phyloP scores from a whole-genome alignment of 2,888 invertebrate species.

The Idaea biselata region DNA sequence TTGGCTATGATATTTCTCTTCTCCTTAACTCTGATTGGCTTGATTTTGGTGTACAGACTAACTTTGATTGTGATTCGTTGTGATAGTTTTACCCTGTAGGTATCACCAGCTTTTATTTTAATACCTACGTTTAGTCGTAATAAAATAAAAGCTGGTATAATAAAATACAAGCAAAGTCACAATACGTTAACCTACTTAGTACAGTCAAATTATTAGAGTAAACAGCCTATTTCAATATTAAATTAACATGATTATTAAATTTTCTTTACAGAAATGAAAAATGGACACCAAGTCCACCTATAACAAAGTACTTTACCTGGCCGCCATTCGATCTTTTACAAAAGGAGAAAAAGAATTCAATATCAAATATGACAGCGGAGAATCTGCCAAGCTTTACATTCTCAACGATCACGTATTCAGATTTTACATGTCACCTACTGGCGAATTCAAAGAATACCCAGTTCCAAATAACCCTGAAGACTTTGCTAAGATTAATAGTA shows the following conservation, averaged over 20 bases:
- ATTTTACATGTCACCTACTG: constrained; percentile 65
- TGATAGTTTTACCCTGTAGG: too few species aligned
- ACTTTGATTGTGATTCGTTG: too few species aligned
- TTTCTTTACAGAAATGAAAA: constrained; percentile 17
- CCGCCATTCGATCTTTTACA: constrained; percentile 43
- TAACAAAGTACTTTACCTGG: constrained; percentile 29
- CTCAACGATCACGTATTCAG: constrained; percentile 65
- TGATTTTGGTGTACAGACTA: too few species aligned
- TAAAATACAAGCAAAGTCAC: too few species aligned
- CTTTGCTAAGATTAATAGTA: constrained; percentile 56
- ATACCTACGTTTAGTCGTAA: too few species aligned
- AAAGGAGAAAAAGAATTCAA: constrained; percentile 50
- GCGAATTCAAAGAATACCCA: constrained; percentile 60
- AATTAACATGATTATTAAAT: not conserved
- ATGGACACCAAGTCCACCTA: constrained; percentile 13
- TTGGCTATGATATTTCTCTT: too few species aligned
- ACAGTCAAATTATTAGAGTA: not conserved
- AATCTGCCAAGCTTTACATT: constrained; percentile 55
- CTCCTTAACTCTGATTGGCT: too few species aligned
- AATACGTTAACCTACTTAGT: too few species aligned
- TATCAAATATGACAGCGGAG: constrained; percentile 53
- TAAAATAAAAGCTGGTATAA: too few species aligned
- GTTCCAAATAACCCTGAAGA: constrained; percentile 54
- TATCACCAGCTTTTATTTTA: too few species aligned
- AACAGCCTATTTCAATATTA: not conserved